Conservation (phyloP, 2,113 vertebrate genomes). For the Periophthalmus modestus region DNA sequence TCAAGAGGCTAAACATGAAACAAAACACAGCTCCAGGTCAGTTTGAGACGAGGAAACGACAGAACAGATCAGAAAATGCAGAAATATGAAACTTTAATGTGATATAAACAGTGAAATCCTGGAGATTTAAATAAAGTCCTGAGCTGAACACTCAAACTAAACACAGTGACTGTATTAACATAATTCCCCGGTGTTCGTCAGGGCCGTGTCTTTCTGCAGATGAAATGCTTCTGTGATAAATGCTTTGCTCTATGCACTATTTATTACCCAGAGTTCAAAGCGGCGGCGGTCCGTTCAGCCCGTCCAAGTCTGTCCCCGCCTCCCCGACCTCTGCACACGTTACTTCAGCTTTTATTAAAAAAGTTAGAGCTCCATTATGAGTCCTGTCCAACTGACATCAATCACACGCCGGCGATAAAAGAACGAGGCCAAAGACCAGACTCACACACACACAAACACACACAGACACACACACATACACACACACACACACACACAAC, state of each 20-base stretch:
- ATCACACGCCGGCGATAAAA: background rate
- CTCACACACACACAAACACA: too few species aligned
- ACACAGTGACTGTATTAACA: background rate
- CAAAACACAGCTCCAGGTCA: too few species aligned
- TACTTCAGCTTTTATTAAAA: slow-evolving; percentile 6
- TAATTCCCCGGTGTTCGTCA: background rate
- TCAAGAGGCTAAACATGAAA: too few species aligned
- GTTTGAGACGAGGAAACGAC: too few species aligned
- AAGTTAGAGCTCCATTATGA: slow-evolving; percentile 8
- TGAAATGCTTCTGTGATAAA: background rate
- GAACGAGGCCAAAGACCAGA: background rate
- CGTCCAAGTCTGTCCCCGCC: background rate
- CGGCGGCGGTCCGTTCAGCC: background rate
- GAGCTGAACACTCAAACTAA: background rate
- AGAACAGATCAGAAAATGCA: too few species aligned
- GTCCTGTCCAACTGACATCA: background rate
- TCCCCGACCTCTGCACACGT: background rate
- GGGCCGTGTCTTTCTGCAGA: background rate
- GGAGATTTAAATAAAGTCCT: too few species aligned
- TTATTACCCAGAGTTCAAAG: slow-evolving; percentile 8
- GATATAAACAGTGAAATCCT: too few species aligned
- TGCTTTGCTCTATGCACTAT: background rate
- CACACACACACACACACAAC: too few species aligned
- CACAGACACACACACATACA: too few species aligned
- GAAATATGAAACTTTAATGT: too few species aligned